These are phyloP conservation scores for Aselliscus stoliczkanus DNA, from an alignment of 2,797 vertebrate genomes.

Conservation along the genomic window DNA sequence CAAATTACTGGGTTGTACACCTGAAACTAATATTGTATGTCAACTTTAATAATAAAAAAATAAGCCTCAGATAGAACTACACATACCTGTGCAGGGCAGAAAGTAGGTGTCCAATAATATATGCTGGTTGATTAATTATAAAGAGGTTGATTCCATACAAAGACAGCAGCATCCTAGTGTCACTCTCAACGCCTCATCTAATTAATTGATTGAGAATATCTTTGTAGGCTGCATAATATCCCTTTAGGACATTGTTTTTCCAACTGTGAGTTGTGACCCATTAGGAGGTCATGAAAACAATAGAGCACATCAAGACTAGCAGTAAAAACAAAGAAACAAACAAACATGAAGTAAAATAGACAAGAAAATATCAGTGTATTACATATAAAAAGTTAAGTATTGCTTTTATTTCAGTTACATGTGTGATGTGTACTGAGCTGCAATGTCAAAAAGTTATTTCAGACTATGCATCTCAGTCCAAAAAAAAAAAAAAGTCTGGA, in stretches of 20 bases:
- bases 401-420: background rate
- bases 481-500: background rate
- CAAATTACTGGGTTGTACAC: no score
- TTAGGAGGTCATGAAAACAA: background rate
- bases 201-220: background rate
- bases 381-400: background rate
- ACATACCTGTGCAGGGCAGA: background rate
- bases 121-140: background rate
- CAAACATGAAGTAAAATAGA: background rate
- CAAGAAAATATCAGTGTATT: background rate
- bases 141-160: background rate
- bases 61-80: background rate
- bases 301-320: background rate
- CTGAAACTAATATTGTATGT: no score
- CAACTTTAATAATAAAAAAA: no score
- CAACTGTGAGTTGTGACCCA: background rate
- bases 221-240: background rate
- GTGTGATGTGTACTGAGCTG: background rate
- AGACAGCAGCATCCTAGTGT: background rate
- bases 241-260: background rate
- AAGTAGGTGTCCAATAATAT: background rate
- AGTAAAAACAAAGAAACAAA: background rate
- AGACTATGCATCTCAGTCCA: background rate
- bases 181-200: background rate
- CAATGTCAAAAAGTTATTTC: background rate